A percentile compares a stretch with the other conserved stretches of the same genome.
phyloP scores from a whole-genome alignment of 1,140 invertebrate genomes.

The Microplitis mediator region DNA sequence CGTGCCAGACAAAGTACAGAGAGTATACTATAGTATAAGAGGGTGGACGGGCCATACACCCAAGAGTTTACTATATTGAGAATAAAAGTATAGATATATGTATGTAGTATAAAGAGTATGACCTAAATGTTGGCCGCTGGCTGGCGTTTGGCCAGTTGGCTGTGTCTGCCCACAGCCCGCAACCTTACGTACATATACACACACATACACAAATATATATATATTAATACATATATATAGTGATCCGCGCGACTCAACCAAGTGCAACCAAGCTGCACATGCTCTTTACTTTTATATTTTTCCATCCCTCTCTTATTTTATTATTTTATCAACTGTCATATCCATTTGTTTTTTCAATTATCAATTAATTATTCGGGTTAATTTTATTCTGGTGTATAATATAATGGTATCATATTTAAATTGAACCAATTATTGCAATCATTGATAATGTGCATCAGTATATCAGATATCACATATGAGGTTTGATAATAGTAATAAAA shows the following conservation, averaged over 20 bases:
- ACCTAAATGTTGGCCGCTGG: conserved; percentile 48
- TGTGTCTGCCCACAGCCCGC: conserved; percentile 42
- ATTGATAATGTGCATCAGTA: too few species aligned
- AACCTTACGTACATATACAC: not conserved
- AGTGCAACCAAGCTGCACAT: conserved; percentile 15
- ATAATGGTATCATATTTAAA: too few species aligned
- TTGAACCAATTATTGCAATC: too few species aligned
- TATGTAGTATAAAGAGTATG: conserved; percentile 29
- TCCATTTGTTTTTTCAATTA: too few species aligned
- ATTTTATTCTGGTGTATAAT: too few species aligned
- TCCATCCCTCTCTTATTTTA: not conserved
- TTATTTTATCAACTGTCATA: not conserved
- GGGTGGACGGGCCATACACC: too few species aligned
- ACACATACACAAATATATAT: not conserved
- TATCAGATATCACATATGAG: too few species aligned
- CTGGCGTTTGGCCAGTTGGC: conserved; percentile 48
- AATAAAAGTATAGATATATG: not conserved
- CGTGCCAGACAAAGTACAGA: conserved; percentile 5
- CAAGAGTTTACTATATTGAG: not conserved
- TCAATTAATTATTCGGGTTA: too few species aligned
- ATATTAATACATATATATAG: too few species aligned
- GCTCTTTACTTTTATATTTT: conserved; percentile 1
- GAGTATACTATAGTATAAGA: not conserved
- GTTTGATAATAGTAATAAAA: too few species aligned
- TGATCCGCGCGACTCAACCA: not conserved